Evolutionary conservation across 2,113 vertebrate genomes (phyloP).

Genomic region (Cheirogaleus medius): DNA sequence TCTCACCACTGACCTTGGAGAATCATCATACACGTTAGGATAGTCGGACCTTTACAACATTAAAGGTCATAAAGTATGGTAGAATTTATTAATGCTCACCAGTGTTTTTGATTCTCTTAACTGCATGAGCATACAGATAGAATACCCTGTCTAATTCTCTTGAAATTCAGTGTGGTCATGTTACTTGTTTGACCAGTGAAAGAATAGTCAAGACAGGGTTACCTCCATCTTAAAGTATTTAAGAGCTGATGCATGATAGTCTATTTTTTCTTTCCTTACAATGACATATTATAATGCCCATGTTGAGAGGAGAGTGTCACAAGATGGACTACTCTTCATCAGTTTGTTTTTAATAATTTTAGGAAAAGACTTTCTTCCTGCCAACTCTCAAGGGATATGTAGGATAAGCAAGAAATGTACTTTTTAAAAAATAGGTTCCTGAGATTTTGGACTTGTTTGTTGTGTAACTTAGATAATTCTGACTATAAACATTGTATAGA

Average conservation of each 20-base stretch:
- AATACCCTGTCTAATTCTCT: background rate
- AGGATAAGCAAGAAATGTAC: background rate
- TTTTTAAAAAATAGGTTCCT: background rate
- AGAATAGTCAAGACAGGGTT: accelerated
- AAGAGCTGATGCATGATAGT: background rate
- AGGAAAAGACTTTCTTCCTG: background rate
- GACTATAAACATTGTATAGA: background rate
- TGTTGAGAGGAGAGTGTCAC: background rate
- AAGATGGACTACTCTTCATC: background rate
- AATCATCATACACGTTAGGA: background rate
- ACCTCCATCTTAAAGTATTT: too few species aligned
- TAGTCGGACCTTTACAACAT: background rate
- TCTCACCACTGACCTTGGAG: background rate
- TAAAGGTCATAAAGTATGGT: background rate
- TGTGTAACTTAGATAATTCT: background rate
- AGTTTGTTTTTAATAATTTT: background rate
- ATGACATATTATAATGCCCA: background rate
- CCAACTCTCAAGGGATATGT: background rate
- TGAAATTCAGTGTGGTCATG: background rate
- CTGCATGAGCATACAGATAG: background rate
- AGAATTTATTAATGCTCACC: background rate
- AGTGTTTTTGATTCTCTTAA: background rate
- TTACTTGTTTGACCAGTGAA: background rate
- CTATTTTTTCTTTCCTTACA: background rate
- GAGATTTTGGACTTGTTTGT: background rate